Evolutionary conservation across 2,797 vertebrate species (phyloP), one percentile per base, ranked within the genome.

Genomic region (Apogon talboti): DNA sequence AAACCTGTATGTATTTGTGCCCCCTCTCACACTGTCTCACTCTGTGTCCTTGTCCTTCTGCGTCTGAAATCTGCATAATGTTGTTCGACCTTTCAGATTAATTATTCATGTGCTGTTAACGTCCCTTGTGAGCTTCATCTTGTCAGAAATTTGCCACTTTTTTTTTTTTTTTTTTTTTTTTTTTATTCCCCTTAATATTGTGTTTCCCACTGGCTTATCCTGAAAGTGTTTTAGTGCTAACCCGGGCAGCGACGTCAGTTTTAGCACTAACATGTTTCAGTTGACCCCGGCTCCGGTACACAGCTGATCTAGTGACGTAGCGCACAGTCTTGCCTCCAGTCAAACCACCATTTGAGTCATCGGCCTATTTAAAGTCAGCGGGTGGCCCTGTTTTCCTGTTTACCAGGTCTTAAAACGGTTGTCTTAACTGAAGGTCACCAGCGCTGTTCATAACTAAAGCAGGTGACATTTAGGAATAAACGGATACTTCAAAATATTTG

Each of bases 371-470:
- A 58, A 66, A 71, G 72, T 62, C 64, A 28, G 65, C 46, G 46
- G 13, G 35, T 58, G 66, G 61, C 56, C 60, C 66, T n/a, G 19
- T 45, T 51, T 13, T 24, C 19, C 50, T 51, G 38, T 71, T 79
- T 43, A 67, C 43, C 75, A 68, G 79, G 76, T 82, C 74, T 92
- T 88, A 89, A 93, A 92, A 88, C 82, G 86, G 85, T 89, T 88
- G 91, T 92, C 90, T 89, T 89, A 46, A n/a, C 33, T 5, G 38
- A 75, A 69, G 66, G 51, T 78, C 50, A 37, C 0, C 13, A 43
- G 57, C 45, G 19, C 14, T 14, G 12, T 24, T 41, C 8, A 2
- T 5, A 18, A 18, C 43, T 7, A 28, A 18, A 41, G 11, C 40
- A 19, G 37, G 41, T 61, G 66, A 66, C 46, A 65, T 74, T 58